Evolutionary conservation across 2,888 invertebrate genomes (phyloP).

Genomic region (Drosophila leonis): DNA sequence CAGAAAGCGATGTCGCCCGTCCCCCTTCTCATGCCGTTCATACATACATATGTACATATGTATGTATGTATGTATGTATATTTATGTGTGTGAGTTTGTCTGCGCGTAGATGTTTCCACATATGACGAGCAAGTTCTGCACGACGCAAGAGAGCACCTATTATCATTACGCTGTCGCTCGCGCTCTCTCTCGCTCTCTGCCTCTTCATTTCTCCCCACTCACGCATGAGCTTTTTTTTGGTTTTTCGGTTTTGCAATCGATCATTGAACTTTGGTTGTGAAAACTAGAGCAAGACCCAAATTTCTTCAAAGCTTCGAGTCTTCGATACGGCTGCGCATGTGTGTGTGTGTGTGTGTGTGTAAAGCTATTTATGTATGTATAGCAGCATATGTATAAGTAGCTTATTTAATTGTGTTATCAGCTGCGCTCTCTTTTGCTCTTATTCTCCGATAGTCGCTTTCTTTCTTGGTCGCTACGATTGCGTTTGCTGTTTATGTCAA

Average conservation of each 20-base stretch:
- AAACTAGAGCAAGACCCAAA: slow-evolving; percentile 83
- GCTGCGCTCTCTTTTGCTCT: slow-evolving; percentile 44
- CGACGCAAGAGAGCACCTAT: slow-evolving; percentile 59
- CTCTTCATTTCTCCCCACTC: slow-evolving; percentile 19
- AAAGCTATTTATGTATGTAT: not conserved
- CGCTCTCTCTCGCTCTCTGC: slow-evolving; percentile 10
- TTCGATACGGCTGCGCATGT: slow-evolving; percentile 37
- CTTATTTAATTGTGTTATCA: slow-evolving; percentile 56
- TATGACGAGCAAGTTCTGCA: slow-evolving; percentile 73
- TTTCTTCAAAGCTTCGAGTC: slow-evolving; percentile 68
- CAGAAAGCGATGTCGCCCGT: slow-evolving; percentile 62
- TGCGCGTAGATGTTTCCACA: slow-evolving; percentile 70
- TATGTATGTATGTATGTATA: not conserved
- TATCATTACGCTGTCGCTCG: slow-evolving; percentile 27
- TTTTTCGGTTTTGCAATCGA: slow-evolving; percentile 73
- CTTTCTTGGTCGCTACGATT: slow-evolving; percentile 55
- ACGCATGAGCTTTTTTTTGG: slow-evolving; percentile 51
- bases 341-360: too few relatives aligned
- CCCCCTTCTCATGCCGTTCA: slow-evolving; percentile 9
- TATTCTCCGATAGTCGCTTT: slow-evolving; percentile 56
- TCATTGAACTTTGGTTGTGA: slow-evolving; percentile 82
- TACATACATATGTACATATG: not conserved
- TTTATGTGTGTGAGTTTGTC: slow-evolving; percentile 4
- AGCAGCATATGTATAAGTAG: not conserved
- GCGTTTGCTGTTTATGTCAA: slow-evolving; percentile 57